Evolutionary conservation across 2,888 invertebrate genomes (phyloP).

Genomic region (Acronicta alni): DNA sequence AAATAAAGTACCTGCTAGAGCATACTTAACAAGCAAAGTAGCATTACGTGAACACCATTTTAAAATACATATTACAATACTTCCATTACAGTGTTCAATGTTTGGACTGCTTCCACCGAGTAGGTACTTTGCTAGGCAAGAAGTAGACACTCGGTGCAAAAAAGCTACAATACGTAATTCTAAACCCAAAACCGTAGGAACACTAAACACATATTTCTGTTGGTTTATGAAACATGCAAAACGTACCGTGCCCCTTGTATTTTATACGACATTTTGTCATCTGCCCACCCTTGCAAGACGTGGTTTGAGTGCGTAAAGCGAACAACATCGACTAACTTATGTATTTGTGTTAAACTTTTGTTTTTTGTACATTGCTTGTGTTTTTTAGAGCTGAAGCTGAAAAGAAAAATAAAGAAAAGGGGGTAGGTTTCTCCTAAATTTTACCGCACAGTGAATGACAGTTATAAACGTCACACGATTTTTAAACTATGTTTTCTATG

Average conservation of each 20-base stretch:
- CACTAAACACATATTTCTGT: conserved; percentile 77
- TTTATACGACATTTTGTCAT: conserved; percentile 82
- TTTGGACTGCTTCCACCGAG: not conserved
- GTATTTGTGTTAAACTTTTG: conserved; percentile 50
- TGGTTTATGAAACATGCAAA: conserved; percentile 78
- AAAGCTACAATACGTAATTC: conserved; percentile 47
- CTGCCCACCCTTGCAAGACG: conserved; percentile 74
- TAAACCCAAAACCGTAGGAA: conserved; percentile 53
- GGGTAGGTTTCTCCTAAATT: not conserved
- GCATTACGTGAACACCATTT: not conserved
- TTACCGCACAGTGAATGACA: not conserved
- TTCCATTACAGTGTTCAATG: conserved; percentile 4
- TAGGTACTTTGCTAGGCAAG: not conserved
- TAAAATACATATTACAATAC: not conserved
- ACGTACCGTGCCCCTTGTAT: conserved; percentile 71
- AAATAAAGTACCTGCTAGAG: too few species aligned
- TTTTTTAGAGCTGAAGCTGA: conserved; percentile 31
- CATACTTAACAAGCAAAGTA: too few species aligned
- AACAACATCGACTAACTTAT: conserved; percentile 51
- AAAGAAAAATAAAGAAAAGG: conserved; percentile 14
- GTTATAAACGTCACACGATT: too few species aligned
- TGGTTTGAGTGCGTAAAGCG: conserved; percentile 73
- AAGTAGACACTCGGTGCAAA: conserved; percentile 9
- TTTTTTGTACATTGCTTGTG: conserved; percentile 46
- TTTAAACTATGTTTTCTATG: too few species aligned